phyloP scores from a whole-genome alignment of 2,113 vertebrate species.

The Picathartes gymnocephalus region DNA sequence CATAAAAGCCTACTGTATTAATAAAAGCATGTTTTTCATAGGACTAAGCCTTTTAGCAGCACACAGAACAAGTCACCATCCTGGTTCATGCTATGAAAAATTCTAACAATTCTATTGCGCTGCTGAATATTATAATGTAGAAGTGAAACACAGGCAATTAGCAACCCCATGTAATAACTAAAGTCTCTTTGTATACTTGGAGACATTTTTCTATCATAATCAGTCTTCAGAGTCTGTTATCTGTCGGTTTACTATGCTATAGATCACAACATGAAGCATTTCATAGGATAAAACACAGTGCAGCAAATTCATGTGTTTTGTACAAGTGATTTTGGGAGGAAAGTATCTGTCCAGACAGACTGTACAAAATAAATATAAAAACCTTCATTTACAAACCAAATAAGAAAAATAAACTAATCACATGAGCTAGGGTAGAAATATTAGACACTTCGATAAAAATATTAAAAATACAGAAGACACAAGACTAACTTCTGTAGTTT shows the following conservation, averaged over 20 bases:
- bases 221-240: background rate
- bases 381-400: background rate
- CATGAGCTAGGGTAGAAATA: background rate
- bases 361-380: background rate
- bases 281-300: background rate
- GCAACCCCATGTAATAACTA: background rate
- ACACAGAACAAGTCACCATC: background rate
- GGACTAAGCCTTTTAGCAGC: background rate
- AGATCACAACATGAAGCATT: background rate
- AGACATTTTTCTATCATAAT: background rate
- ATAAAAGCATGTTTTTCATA: background rate
- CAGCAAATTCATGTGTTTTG: background rate
- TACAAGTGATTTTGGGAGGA: background rate
- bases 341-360: background rate
- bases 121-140: background rate
- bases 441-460: background rate
- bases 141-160: background rate
- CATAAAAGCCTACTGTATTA: slow-evolving; percentile 7
- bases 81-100: background rate
- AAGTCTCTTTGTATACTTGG: background rate
- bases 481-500: background rate
- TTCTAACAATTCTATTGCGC: background rate
- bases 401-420: background rate
- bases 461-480: background rate
- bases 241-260: background rate